Evolutionary conservation across 2,888 invertebrate species (phyloP).

Genomic region (Oligia latruncula): DNA sequence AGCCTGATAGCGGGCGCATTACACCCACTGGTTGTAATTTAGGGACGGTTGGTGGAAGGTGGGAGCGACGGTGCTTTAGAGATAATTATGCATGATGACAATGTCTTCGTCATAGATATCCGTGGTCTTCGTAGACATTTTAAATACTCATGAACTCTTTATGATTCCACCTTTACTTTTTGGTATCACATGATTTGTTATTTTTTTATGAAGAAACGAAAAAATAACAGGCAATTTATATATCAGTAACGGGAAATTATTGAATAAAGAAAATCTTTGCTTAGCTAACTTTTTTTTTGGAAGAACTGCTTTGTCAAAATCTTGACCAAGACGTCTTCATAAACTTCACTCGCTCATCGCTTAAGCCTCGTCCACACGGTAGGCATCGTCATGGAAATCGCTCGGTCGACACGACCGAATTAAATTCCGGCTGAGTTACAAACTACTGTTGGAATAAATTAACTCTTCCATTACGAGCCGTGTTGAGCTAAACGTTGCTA

Average conservation of each 20-base stretch:
- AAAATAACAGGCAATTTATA: neutral
- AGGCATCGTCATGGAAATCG: constrained; percentile 34
- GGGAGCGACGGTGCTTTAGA: neutral
- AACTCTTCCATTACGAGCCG: constrained; percentile 50
- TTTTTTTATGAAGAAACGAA: neutral
- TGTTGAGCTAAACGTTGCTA: constrained; percentile 49
- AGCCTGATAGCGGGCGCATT: constrained; percentile 4
- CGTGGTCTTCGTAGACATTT: neutral
- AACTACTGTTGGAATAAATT: constrained; percentile 63
- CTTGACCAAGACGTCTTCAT: neutral
- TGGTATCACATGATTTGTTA: neutral
- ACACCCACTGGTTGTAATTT: constrained; percentile 29
- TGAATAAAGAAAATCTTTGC: neutral
- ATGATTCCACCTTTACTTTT: neutral
- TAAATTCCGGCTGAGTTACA: constrained; percentile 62
- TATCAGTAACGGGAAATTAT: neutral
- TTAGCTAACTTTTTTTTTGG: too few relatives aligned
- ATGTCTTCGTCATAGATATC: neutral
- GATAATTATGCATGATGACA: neutral
- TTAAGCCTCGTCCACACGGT: constrained; percentile 8
- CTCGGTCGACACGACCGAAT: constrained; percentile 54
- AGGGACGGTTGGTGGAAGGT: constrained; percentile 14
- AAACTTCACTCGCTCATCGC: constrained; percentile 2
- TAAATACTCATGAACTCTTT: neutral
- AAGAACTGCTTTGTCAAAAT: neutral